These are phyloP conservation scores for Drosophila murphyi DNA, from an alignment of 1,140 invertebrate species.

Conservation along the genomic window DNA sequence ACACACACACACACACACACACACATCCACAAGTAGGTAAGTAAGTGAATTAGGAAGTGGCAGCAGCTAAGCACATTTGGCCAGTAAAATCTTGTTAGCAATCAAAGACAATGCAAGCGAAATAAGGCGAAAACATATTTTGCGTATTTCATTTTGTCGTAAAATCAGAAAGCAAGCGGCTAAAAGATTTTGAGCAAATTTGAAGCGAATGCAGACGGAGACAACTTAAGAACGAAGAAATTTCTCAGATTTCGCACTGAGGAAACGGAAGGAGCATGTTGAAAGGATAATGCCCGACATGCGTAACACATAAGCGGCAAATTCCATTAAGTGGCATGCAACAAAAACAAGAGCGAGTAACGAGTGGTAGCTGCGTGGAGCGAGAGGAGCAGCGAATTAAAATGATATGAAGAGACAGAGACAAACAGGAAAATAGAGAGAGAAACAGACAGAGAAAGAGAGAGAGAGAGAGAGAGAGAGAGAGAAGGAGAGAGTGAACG, in stretches of 20 bases:
- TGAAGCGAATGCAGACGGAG: slow-evolving; percentile 17
- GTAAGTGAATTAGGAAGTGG: slow-evolving; percentile 16
- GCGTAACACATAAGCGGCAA: slow-evolving; percentile 81
- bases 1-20: not conserved
- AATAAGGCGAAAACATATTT: slow-evolving; percentile 24
- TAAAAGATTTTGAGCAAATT: slow-evolving; percentile 54
- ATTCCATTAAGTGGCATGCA: slow-evolving; percentile 80
- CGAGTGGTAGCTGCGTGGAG: slow-evolving; percentile 18
- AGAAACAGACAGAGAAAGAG: not conserved
- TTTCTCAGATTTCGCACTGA: slow-evolving; percentile 44
- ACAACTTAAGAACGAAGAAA: slow-evolving; percentile 8
- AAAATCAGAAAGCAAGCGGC: slow-evolving; percentile 39
- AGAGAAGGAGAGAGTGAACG: not conserved
- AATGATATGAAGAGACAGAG: slow-evolving; percentile 59
- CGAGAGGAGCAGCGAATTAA: slow-evolving; percentile 53
- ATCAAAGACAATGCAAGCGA: slow-evolving; percentile 36
- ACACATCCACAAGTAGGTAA: slow-evolving; percentile 10
- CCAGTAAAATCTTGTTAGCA: slow-evolving; percentile 64
- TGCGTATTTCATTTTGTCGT: not conserved
- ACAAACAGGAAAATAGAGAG: too few species aligned
- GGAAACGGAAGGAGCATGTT: slow-evolving; percentile 61
- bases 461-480: not conserved
- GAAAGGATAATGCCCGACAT: slow-evolving; percentile 81
- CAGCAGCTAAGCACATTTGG: slow-evolving; percentile 13
- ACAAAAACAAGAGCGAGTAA: slow-evolving; percentile 39